These are phyloP conservation scores for Nematolebias whitei DNA, from an alignment of 2,113 vertebrate species.

Conservation along the genomic window DNA sequence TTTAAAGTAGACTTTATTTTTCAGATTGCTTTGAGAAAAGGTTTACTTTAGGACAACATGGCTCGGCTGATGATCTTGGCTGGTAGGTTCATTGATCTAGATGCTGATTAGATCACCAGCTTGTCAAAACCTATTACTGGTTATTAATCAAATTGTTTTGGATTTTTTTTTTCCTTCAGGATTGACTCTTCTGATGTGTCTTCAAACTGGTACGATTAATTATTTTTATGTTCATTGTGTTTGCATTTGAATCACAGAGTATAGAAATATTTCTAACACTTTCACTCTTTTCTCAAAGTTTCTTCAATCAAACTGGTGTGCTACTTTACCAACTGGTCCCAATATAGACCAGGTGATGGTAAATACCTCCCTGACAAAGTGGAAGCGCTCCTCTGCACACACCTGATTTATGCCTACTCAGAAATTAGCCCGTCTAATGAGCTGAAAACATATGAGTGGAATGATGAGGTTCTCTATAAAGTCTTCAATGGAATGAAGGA, in stretches of 20 bases:
- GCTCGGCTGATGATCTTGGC: slow-evolving; percentile 45
- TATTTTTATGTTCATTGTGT: not conserved
- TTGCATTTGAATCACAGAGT: not conserved
- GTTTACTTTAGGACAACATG: slow-evolving; percentile 35
- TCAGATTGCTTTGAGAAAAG: slow-evolving; percentile 3
- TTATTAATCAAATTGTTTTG: not conserved
- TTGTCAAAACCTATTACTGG: not conserved
- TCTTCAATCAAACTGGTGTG: slow-evolving; percentile 82
- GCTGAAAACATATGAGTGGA: slow-evolving; percentile 80
- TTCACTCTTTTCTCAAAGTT: slow-evolving; percentile 54
- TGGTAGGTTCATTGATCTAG: slow-evolving; percentile 40
- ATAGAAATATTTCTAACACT: not conserved
- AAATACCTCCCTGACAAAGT: slow-evolving; percentile 74
- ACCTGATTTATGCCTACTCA: slow-evolving; percentile 86
- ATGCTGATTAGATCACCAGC: not conserved
- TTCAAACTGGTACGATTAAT: slow-evolving; percentile 65
- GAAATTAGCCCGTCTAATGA: slow-evolving; percentile 77
- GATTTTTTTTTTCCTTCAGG: slow-evolving; percentile 40
- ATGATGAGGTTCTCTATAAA: slow-evolving; percentile 80
- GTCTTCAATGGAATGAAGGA: slow-evolving; percentile 83
- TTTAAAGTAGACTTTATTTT: slow-evolving; percentile 2
- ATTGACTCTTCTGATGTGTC: slow-evolving; percentile 52
- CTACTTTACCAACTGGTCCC: slow-evolving; percentile 89
- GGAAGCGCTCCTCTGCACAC: slow-evolving; percentile 81
- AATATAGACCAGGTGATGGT: slow-evolving; percentile 78